Evolutionary conservation across 2,888 invertebrate species (phyloP).

Genomic region (Apamea crenata): DNA sequence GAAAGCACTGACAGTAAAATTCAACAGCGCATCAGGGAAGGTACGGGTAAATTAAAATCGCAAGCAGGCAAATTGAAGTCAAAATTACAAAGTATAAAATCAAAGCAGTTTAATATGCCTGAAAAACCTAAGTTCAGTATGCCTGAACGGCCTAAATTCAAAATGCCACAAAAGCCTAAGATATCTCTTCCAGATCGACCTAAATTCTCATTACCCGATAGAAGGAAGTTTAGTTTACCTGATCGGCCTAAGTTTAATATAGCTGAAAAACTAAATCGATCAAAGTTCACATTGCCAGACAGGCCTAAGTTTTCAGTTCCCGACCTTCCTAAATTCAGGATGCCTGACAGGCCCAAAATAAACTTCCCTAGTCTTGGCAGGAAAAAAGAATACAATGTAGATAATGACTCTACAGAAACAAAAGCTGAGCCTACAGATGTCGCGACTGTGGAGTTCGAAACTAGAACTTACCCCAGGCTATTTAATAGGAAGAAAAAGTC

Average conservation of each 20-base stretch:
- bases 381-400: constrained; percentile 85
- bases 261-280: constrained; percentile 89
- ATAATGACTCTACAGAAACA: constrained; percentile 82
- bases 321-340: constrained; percentile 90
- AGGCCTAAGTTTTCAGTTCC: constrained; percentile 89
- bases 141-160: constrained; percentile 89
- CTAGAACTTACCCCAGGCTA: constrained; percentile 94
- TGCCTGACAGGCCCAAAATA: constrained; percentile 91
- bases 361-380: constrained; percentile 91
- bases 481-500: constrained; percentile 89
- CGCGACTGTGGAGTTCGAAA: constrained; percentile 92
- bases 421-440: constrained; percentile 83
- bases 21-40: constrained; percentile 92
- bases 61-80: constrained; percentile 94
- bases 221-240: constrained; percentile 92
- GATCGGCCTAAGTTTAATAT: constrained; percentile 90
- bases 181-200: constrained; percentile 90
- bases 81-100: constrained; percentile 91
- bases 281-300: constrained; percentile 92
- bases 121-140: constrained; percentile 90
- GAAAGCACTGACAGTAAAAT: constrained; percentile 90
- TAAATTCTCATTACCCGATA: constrained; percentile 90
- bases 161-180: constrained; percentile 89
- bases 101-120: constrained; percentile 88
- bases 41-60: constrained; percentile 92